Conservation (phyloP, 2,113 vertebrate genomes). For the Cynopterus brachyotis region DNA sequence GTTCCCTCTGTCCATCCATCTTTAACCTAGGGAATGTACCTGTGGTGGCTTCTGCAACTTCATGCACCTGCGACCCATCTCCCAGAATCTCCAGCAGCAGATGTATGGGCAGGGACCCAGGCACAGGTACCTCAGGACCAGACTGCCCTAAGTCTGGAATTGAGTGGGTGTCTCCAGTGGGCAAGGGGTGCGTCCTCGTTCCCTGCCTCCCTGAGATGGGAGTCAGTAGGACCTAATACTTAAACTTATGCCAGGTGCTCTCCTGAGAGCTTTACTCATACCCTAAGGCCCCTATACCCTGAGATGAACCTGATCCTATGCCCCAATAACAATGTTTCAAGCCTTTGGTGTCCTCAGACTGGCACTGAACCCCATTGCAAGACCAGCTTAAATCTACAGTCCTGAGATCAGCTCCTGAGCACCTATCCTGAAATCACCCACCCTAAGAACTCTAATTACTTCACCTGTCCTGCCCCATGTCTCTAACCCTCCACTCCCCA, state of each 20-base stretch:
- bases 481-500: neutral
- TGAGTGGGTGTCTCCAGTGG: neutral
- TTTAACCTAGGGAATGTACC: conserved; percentile 63
- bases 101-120: conserved; percentile 55
- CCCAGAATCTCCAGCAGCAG: conserved; percentile 53
- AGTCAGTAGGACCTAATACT: neutral
- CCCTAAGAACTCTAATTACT: neutral
- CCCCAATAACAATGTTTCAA: neutral
- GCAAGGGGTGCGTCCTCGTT: neutral
- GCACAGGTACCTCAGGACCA: conserved; percentile 36
- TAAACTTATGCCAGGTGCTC: neutral
- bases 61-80: conserved; percentile 70
- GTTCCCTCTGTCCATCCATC: neutral
- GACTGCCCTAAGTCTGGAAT: neutral
- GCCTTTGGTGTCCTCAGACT: neutral
- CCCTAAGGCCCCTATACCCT: neutral
- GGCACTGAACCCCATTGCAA: neutral
- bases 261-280: neutral
- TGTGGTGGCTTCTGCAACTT: conserved; percentile 75
- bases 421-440: neutral
- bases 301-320: neutral
- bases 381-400: neutral
- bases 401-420: neutral
- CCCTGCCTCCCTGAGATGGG: no score
- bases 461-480: neutral